These are phyloP conservation scores for Cyphomyrus plagiostoma DNA, from an alignment of 2,113 vertebrate genomes.

Conservation along the genomic window DNA sequence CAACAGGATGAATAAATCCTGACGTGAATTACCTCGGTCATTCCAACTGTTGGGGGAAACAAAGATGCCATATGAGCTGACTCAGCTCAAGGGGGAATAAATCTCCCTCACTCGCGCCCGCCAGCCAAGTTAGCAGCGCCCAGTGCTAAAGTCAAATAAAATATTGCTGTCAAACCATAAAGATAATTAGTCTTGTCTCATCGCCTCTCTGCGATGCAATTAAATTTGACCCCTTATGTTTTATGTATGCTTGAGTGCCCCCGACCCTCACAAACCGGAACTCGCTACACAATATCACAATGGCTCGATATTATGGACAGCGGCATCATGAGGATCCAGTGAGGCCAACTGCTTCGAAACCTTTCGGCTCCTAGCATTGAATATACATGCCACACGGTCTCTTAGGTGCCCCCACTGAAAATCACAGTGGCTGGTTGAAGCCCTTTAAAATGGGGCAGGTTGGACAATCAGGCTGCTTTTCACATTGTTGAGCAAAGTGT, in stretches of 20 bases:
- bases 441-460: background rate
- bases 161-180: conserved; percentile 61
- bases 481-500: background rate
- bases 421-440: background rate
- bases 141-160: conserved; percentile 59
- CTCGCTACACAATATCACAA: conserved; percentile 40
- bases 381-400: background rate
- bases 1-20: conserved; percentile 60
- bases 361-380: background rate
- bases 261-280: conserved; percentile 31
- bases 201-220: conserved; percentile 57
- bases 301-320: conserved; percentile 35
- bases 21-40: conserved; percentile 50
- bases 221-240: conserved; percentile 67
- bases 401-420: background rate
- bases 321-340: background rate
- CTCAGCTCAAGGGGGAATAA: conserved; percentile 45
- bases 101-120: conserved; percentile 39
- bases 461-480: background rate
- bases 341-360: background rate
- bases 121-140: conserved; percentile 48
- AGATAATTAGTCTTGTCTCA: conserved; percentile 67
- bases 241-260: conserved; percentile 61
- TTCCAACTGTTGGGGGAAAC: conserved; percentile 43
- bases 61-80: conserved; percentile 46